A percentile compares a stretch with the other conserved stretches of the same genome.
These are phyloP conservation scores for Lycia hirtaria DNA, from an alignment of 2,888 invertebrate species.

Conservation along the genomic window DNA sequence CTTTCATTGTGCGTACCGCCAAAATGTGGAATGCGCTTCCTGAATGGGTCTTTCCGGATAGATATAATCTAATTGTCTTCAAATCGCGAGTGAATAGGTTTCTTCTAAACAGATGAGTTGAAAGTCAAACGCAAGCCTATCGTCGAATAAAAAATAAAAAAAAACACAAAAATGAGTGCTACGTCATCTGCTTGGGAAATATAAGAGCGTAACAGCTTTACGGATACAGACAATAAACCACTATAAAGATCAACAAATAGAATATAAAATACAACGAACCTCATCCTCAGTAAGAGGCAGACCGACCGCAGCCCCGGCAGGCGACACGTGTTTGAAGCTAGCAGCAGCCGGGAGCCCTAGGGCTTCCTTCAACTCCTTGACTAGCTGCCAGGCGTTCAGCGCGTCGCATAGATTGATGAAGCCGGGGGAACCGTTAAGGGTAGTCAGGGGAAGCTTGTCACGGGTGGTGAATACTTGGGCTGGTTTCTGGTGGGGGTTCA, in stretches of 20 bases:
- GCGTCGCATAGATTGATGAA: conserved; percentile 99
- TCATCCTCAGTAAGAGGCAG: conserved; percentile 87
- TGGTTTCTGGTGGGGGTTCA: conserved; percentile 99
- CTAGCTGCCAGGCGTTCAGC: conserved; percentile 98
- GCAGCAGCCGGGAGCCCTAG: conserved; percentile 95
- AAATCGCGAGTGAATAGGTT: too few species aligned
- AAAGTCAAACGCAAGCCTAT: too few species aligned
- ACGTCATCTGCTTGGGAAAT: too few species aligned
- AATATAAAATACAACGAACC: conserved; percentile 37
- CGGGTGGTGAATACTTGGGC: conserved; percentile 95
- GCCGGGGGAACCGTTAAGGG: conserved; percentile 97
- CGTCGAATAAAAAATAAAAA: too few species aligned
- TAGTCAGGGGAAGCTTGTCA: conserved; percentile 92
- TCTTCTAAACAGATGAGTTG: too few species aligned
- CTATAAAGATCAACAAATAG: too few species aligned
- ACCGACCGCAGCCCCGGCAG: conserved; percentile 98
- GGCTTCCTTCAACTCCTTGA: conserved; percentile 93
- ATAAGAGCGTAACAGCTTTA: too few species aligned
- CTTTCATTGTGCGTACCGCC: too few species aligned
- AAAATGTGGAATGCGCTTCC: too few species aligned
- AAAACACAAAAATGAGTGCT: too few species aligned
- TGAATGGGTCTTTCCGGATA: too few species aligned
- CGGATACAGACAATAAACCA: background rate
- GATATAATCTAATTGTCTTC: too few species aligned
- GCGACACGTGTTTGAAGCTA: conserved; percentile 99